Evolutionary conservation across 2,797 vertebrate species (phyloP).

Genomic region (Crenichthys baileyi): DNA sequence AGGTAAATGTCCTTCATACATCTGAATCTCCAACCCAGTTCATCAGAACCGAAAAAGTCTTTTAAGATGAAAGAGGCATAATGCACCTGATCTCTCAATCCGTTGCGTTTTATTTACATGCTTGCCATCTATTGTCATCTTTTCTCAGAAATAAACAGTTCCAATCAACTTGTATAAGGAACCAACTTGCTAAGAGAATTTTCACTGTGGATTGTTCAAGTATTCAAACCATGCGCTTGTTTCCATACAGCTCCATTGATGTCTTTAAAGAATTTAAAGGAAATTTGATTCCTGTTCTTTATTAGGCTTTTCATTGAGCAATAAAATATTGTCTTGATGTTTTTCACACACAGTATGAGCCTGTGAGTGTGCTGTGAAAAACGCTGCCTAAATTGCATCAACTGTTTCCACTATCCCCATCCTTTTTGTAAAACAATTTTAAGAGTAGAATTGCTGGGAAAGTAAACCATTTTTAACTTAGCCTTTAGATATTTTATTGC

Average conservation of each 20-base stretch:
- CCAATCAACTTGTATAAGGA: background rate
- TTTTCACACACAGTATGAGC: background rate
- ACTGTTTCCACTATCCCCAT: background rate
- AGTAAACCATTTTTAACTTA: background rate
- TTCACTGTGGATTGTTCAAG: background rate
- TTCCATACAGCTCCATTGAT: background rate
- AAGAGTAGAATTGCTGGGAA: background rate
- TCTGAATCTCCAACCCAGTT: background rate
- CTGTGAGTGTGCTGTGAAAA: background rate
- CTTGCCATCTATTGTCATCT: background rate
- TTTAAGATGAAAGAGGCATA: background rate
- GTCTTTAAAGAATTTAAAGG: background rate
- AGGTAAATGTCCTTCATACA: background rate
- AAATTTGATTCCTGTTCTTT: background rate
- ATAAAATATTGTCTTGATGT: background rate
- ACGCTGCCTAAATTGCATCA: background rate
- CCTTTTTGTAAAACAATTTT: slow-evolving; percentile 3
- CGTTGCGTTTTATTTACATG: background rate
- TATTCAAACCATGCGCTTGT: background rate
- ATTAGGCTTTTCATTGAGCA: background rate
- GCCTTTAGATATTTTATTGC: background rate
- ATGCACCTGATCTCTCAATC: no score
- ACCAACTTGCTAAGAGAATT: background rate
- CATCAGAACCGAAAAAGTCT: background rate
- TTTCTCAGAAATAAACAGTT: background rate